phyloP scores from a whole-genome alignment of 30 jellyfish, hydroid and myxozoan species.

The Rhopilema esculentum region DNA sequence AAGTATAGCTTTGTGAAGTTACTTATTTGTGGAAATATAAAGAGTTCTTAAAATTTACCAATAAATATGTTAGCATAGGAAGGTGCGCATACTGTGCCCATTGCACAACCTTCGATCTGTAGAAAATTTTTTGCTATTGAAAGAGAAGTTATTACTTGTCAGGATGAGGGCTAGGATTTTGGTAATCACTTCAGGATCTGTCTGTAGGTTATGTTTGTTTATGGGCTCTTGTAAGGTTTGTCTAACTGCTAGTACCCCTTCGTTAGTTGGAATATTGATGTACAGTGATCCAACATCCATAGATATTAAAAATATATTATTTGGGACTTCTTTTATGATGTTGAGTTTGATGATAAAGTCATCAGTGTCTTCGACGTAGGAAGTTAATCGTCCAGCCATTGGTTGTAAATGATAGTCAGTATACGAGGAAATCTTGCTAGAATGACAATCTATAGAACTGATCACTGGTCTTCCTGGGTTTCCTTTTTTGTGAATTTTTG shows the following conservation, averaged over 20 bases:
- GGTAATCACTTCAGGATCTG: slow-evolving; percentile 1
- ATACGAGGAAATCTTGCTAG: background rate
- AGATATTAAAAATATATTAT: slow-evolving; percentile 12
- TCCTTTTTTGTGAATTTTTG: slow-evolving; percentile 25
- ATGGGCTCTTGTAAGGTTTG: background rate
- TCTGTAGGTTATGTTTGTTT: background rate
- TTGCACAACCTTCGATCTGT: slow-evolving; percentile 54
- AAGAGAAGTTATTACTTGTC: slow-evolving; percentile 19
- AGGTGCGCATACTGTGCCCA: slow-evolving; percentile 63
- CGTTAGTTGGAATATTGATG: slow-evolving; percentile 20
- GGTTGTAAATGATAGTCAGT: slow-evolving; percentile 22
- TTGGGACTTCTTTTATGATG: slow-evolving; percentile 3
- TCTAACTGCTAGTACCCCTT: slow-evolving; percentile 1
- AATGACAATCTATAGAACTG: slow-evolving; percentile 2
- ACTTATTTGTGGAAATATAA: too few relatives aligned
- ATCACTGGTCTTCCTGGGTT: slow-evolving; percentile 54
- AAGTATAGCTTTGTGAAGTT: too few relatives aligned
- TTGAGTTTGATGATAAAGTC: slow-evolving; percentile 13
- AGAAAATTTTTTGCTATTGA: slow-evolving; percentile 16
- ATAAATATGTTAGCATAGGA: slow-evolving; percentile 29
- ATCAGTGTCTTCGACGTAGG: slow-evolving; percentile 32
- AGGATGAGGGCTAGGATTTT: slow-evolving; percentile 21
- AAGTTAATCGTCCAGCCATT: background rate
- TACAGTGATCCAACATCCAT: slow-evolving; percentile 56
- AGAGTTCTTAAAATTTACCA: background rate